phyloP scores from a whole-genome alignment of 2,888 invertebrate species.

The Acronicta aceris region DNA sequence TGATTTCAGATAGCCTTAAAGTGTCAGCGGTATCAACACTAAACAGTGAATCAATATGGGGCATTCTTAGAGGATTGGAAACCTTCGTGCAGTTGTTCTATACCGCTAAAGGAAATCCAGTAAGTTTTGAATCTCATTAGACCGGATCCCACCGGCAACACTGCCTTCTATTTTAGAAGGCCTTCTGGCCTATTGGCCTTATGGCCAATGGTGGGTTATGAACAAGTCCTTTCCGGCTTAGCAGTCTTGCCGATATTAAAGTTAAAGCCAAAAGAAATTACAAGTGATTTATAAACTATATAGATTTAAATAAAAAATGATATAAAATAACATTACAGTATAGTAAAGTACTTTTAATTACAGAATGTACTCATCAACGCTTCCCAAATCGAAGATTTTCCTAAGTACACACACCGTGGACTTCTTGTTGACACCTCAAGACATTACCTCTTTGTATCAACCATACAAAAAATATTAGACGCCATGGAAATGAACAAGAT shows the following conservation, averaged over 20 bases:
- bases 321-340: too few relatives aligned
- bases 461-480: slow-evolving; percentile 92
- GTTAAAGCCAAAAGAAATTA: too few relatives aligned
- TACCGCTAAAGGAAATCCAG: slow-evolving; percentile 65
- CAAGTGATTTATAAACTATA: too few relatives aligned
- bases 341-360: slow-evolving; percentile 1
- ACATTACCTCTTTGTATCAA: slow-evolving; percentile 93
- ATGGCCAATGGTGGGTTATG: too few relatives aligned
- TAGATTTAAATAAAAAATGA: too few relatives aligned
- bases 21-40: slow-evolving; percentile 60
- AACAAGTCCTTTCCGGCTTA: too few relatives aligned
- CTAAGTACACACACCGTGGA: slow-evolving; percentile 94
- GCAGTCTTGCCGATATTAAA: too few relatives aligned
- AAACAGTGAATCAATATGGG: slow-evolving; percentile 91
- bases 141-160: too few relatives aligned
- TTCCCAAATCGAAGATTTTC: slow-evolving; percentile 92
- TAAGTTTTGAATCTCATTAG: slow-evolving; percentile 29
- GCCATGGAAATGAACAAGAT: slow-evolving; percentile 97
- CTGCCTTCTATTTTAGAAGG: too few relatives aligned
- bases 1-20: slow-evolving; percentile 71
- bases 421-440: slow-evolving; percentile 96
- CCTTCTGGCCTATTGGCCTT: too few relatives aligned
- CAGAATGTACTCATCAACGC: slow-evolving; percentile 91
- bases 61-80: slow-evolving; percentile 95
- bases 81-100: slow-evolving; percentile 94